Conservation (phyloP, 2,113 vertebrate genomes). For the Odontophorus gujanensis region DNA sequence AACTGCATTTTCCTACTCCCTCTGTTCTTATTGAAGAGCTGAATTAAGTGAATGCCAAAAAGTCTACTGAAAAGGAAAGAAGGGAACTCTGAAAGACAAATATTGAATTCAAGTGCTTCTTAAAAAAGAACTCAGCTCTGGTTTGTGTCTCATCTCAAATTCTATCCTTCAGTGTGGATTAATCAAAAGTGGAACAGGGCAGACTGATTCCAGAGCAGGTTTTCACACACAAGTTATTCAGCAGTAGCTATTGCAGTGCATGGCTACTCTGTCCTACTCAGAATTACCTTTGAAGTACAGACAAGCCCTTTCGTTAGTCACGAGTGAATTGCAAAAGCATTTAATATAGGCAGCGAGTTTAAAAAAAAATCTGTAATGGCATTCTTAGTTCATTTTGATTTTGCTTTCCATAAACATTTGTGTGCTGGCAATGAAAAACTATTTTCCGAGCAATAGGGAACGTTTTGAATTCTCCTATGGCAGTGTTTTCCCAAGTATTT, state of each 20-base stretch:
- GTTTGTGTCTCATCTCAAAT: not conserved
- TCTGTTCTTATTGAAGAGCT: not conserved
- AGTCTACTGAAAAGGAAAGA: not conserved
- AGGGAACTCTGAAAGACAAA: not conserved
- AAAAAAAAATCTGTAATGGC: not conserved
- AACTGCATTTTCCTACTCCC: not conserved
- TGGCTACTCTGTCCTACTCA: not conserved
- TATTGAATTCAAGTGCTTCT: not conserved
- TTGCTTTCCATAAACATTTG: not conserved
- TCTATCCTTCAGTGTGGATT: not conserved
- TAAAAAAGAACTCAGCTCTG: not conserved
- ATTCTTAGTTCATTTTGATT: not conserved
- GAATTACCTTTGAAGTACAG: not conserved
- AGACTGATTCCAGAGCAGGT: not conserved
- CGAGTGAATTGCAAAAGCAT: not conserved
- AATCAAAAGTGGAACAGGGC: not conserved
- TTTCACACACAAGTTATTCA: conserved; percentile 20
- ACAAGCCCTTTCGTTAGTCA: not conserved
- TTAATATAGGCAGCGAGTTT: not conserved
- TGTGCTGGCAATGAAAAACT: not conserved
- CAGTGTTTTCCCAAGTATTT: not conserved
- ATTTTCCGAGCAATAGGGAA: not conserved
- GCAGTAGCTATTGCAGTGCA: not conserved
- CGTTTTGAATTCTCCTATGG: not conserved
- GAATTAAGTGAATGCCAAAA: not conserved